These are phyloP conservation scores for Channa argus DNA, from an alignment of 2,113 vertebrate genomes.

Conservation along the genomic window DNA sequence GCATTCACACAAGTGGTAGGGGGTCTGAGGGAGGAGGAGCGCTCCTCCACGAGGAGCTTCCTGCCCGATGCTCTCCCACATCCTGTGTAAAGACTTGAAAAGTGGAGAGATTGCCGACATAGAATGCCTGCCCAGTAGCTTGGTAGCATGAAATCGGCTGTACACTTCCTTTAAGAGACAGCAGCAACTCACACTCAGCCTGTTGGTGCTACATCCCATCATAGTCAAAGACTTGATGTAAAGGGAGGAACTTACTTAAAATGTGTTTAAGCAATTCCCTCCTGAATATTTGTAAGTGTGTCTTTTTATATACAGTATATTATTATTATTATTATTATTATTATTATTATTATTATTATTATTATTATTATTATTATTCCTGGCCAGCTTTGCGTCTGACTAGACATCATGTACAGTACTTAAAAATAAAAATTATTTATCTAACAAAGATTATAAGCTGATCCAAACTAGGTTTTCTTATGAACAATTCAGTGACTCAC, in stretches of 20 bases:
- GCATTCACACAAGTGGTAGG: constrained; percentile 74
- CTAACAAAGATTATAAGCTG: constrained; percentile 85
- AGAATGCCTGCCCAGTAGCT: constrained; percentile 77
- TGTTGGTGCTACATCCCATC: constrained; percentile 80
- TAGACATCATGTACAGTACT: constrained; percentile 83
- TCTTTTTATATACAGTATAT: constrained; percentile 71
- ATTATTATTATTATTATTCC: constrained; percentile 74
- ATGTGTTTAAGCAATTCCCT: constrained; percentile 77
- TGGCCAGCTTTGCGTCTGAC: constrained; percentile 81
- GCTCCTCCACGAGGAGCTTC: constrained; percentile 59
- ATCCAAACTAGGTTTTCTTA: constrained; percentile 82
- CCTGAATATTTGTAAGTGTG: constrained; percentile 77
- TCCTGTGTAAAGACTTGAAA: constrained; percentile 86
- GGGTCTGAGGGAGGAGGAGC: constrained; percentile 65
- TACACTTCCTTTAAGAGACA: constrained; percentile 61
- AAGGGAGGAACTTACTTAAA: constrained; percentile 70
- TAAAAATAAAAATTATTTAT: constrained; percentile 84
- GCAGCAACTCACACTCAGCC: constrained; percentile 58
- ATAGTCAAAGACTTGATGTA: constrained; percentile 78
- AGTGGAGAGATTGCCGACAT: constrained; percentile 69
- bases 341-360: constrained; percentile 48
- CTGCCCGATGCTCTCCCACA: constrained; percentile 70
- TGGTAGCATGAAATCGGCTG: constrained; percentile 75
- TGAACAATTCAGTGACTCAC: constrained; percentile 81
- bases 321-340: constrained; percentile 49